Base-by-base conservation (phyloP, 1,140 invertebrate genomes). In the Microplitis mediator region DNA sequence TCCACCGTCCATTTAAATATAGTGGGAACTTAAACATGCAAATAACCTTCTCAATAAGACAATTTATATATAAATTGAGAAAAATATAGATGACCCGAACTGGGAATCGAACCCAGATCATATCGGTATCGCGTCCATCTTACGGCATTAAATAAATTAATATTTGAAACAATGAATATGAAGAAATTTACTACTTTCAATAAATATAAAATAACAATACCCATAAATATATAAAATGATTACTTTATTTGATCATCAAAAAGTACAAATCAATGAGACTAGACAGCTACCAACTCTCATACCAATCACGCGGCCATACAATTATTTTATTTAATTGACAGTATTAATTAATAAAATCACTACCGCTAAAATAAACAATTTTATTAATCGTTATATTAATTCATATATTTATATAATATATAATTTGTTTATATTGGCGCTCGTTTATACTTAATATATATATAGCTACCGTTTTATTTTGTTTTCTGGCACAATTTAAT, bases 191-290 rank as follows among this genome's bases (percentile, higher is more conserved):
- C n/a, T n/a, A n/a, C n/a, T n/a, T 13, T 54, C 52, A 14, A 56
- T 13, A 56, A 14, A 16, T 13, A 14, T 6, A 56, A 56, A 56
- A 56, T 13, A 56, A 56, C 3, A 56, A 56, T 13, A 56, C 3
- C 3, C 3, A 9, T 11, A 45, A 45, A 45, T 56, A 23, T 34
- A 60, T 31, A 65, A 65, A 65, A 65, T 52, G 14, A 51, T 50
- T 8, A 52, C 62, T 84, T 82, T 82, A 81, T 83, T 83, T 75
- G 31, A 79, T 77, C 78, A 76, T 83, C 77, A 52, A 78, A 81
- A 83, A 84, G 77, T 85, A 83, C 80, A 83, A 82, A 82, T 80
- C 77, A 77, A 79, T 78, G 72, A 79, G 80, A 85, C 80, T 83
- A 85, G 81, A 85, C 75, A 82, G 78, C 79, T 84, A 82, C 72